phyloP scores from a whole-genome alignment of 1,140 invertebrate species.

The Vanessa atalanta region DNA sequence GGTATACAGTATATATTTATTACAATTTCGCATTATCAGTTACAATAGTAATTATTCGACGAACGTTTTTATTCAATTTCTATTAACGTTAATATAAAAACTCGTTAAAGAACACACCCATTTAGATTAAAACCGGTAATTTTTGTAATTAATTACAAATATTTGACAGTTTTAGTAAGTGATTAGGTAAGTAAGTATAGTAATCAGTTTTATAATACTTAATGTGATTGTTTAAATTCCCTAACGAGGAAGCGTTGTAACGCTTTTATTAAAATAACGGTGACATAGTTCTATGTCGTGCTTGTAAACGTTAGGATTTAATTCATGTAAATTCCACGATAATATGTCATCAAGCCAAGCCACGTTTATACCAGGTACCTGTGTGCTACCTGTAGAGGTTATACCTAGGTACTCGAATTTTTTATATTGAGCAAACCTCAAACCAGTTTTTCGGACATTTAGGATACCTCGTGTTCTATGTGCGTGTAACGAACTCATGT shows the following conservation, averaged over 20 bases:
- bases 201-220: neutral
- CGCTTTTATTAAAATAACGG: neutral
- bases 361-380: neutral
- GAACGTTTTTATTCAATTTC: too few relatives aligned
- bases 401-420: conserved; percentile 33
- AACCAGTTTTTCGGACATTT: conserved; percentile 48
- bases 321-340: neutral
- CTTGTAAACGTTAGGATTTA: neutral
- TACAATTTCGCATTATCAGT: neutral
- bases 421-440: conserved; percentile 33
- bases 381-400: conserved; percentile 17
- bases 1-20: neutral
- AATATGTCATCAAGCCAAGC: neutral
- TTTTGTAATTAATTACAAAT: neutral
- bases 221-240: conserved; percentile 1
- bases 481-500: conserved; percentile 16
- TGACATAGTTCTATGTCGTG: neutral
- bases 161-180: neutral
- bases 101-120: neutral
- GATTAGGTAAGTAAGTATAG: neutral
- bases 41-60: too few relatives aligned
- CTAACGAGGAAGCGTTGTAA: neutral
- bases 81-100: neutral
- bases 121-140: neutral
- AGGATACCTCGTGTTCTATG: conserved; percentile 39